These are phyloP conservation scores for Stenodema calcarata DNA, from an alignment of 2,888 invertebrate species.

Conservation along the genomic window DNA sequence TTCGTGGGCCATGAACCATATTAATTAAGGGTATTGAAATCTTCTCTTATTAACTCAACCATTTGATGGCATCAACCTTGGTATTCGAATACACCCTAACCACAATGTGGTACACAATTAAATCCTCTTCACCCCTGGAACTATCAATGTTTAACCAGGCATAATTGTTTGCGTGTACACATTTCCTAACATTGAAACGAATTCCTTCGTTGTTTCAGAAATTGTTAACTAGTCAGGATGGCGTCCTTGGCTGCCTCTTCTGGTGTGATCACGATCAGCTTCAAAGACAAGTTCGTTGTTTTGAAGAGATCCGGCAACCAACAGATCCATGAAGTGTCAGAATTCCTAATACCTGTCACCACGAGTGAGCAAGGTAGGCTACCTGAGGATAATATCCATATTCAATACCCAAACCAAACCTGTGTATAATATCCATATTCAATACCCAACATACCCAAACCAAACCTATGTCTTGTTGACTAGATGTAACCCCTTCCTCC, in stretches of 20 bases:
- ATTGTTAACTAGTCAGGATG: background rate
- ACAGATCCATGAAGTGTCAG: background rate
- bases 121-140: too few species aligned
- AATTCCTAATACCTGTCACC: background rate
- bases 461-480: too few species aligned
- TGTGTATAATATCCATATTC: background rate
- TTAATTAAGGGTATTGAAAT: too few species aligned
- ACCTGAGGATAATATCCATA: background rate
- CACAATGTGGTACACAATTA: too few species aligned
- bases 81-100: too few species aligned
- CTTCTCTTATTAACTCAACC: too few species aligned
- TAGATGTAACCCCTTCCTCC: too few species aligned
- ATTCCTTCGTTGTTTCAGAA: background rate
- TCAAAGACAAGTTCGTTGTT: background rate
- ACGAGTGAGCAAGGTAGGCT: background rate
- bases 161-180: too few species aligned
- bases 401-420: background rate
- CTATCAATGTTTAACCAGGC: too few species aligned
- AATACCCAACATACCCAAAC: too few species aligned
- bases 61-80: too few species aligned
- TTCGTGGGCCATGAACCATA: too few species aligned
- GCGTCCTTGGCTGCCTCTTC: constrained; percentile 15
- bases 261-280: background rate
- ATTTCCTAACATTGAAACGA: background rate
- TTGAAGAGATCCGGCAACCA: background rate